Conservation (phyloP, 2,888 invertebrate genomes). For the Allophyes oxyacanthae region DNA sequence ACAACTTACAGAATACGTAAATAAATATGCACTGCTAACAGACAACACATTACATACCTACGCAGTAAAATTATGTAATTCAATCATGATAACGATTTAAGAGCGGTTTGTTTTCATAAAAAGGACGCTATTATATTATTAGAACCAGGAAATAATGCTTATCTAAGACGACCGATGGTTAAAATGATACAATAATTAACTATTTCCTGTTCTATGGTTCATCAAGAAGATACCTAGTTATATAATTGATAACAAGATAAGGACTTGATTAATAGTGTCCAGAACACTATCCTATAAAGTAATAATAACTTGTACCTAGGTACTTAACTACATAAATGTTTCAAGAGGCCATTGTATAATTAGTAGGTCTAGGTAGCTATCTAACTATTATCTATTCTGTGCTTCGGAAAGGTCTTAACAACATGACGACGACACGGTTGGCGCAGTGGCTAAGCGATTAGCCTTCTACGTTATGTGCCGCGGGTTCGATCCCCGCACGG, state of each 20-base stretch:
- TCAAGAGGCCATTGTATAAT: no score
- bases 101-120: slow-evolving; percentile 12
- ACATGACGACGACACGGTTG: no score
- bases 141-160: slow-evolving; percentile 23
- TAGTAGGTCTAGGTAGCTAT: not conserved
- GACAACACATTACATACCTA: not conserved
- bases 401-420: no score
- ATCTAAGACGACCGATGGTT: slow-evolving; percentile 13
- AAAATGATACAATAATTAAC: slow-evolving; percentile 23
- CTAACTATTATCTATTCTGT: no score
- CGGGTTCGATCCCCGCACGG: no score
- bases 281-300: not conserved
- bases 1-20: slow-evolving; percentile 1
- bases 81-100: slow-evolving; percentile 16
- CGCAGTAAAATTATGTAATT: slow-evolving; percentile 20
- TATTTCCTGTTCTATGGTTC: slow-evolving; percentile 20
- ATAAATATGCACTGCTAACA: no score
- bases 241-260: slow-evolving; percentile 34
- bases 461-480: no score
- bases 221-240: no score
- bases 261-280: slow-evolving; percentile 9
- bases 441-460: no score
- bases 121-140: slow-evolving; percentile 5
- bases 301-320: no score
- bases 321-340: no score